A percentile compares a stretch with the other conserved stretches of the same genome.
Conservation (phyloP, 2,797 vertebrate species). For the Orestias chungarensis region DNA sequence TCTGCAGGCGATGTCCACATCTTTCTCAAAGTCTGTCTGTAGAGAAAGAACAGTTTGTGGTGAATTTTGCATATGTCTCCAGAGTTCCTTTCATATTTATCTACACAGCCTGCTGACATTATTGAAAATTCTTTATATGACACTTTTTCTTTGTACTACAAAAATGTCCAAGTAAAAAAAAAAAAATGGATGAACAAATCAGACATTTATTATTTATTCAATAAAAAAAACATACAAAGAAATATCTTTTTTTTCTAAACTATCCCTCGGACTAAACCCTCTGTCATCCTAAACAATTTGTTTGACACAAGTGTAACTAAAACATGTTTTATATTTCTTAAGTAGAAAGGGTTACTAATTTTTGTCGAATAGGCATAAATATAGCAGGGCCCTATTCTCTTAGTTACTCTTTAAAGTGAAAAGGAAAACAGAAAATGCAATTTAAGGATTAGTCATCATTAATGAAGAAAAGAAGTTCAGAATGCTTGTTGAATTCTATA, state of each 20-base stretch:
- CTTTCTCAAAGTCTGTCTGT: slow-evolving; percentile 99
- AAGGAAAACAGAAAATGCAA: neutral
- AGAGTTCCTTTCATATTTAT: neutral
- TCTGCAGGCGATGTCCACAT: slow-evolving; percentile 98
- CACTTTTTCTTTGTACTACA: neutral
- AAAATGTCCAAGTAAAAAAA: too few relatives aligned
- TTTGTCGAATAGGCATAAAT: neutral
- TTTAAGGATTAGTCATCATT: neutral
- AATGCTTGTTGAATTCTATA: neutral
- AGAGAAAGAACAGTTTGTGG: slow-evolving; percentile 42
- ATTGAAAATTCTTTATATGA: neutral
- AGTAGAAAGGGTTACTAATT: neutral
- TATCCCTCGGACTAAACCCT: neutral
- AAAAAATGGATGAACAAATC: too few relatives aligned
- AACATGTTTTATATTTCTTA: neutral
- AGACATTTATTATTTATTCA: too few relatives aligned
- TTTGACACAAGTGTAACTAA: neutral
- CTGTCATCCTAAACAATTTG: neutral
- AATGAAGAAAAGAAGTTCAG: neutral
- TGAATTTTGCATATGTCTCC: slow-evolving; percentile 26
- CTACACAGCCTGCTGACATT: neutral
- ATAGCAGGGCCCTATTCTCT: neutral
- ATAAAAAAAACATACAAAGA: too few relatives aligned
- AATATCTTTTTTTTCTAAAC: neutral
- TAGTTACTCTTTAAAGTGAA: neutral